phyloP scores from a whole-genome alignment of 1,140 invertebrate species.

The Caerostris extrusa region DNA sequence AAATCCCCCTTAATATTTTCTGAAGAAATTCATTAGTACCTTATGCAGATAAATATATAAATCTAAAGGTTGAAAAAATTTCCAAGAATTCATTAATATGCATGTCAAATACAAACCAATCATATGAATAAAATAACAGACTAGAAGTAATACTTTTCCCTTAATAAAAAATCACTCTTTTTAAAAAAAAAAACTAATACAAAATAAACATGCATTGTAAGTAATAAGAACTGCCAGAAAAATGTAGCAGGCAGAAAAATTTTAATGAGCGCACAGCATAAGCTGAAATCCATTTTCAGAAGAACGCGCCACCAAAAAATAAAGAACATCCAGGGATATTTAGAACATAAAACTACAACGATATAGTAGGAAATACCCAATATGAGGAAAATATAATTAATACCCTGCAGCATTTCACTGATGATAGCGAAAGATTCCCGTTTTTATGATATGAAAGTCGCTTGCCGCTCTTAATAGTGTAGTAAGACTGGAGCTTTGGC shows the following conservation, averaged over 20 bases:
- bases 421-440: slow-evolving; percentile 23
- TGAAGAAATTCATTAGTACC: no score
- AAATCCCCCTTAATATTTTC: no score
- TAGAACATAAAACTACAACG: slow-evolving; percentile 43
- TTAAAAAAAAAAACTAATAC: not conserved
- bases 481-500: not conserved
- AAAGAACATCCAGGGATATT: not conserved
- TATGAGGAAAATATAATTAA: slow-evolving; percentile 67
- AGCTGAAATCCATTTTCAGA: slow-evolving; percentile 42
- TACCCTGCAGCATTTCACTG: slow-evolving; percentile 18
- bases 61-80: no score
- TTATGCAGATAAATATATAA: no score
- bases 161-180: not conserved
- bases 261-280: not conserved
- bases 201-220: not conserved
- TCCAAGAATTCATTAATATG: no score
- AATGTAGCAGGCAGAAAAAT: not conserved
- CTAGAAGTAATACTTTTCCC: not conserved
- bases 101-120: not conserved
- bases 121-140: not conserved
- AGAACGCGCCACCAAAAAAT: not conserved
- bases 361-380: slow-evolving; percentile 50
- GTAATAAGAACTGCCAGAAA: not conserved
- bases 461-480: slow-evolving; percentile 6
- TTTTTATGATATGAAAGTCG: slow-evolving; percentile 47